Conservation (phyloP, 2,797 vertebrate genomes). For the Phylloscopus collybita region DNA sequence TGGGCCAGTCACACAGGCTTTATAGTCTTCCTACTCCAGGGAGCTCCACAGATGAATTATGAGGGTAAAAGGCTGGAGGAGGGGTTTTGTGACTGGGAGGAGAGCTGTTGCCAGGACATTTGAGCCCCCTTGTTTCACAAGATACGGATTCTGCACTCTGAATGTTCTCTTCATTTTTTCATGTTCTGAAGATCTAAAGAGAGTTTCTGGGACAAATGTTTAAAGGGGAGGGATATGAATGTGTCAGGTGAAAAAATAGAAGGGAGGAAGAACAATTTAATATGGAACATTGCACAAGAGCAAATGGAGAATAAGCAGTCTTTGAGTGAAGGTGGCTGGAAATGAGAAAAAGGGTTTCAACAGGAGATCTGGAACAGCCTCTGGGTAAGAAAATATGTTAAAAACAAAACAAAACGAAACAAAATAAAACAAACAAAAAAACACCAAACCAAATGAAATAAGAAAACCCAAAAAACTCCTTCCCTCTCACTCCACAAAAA, state of each 20-base stretch:
- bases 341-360: background rate
- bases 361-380: background rate
- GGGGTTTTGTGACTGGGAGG: background rate
- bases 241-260: background rate
- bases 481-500: rapidly evolving
- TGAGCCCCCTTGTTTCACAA: background rate
- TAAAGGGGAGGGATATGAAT: background rate
- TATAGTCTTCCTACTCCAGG: background rate
- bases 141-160: background rate
- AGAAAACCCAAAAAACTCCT: background rate
- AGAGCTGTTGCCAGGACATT: background rate
- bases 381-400: background rate
- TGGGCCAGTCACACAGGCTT: background rate
- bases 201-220: background rate
- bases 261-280: background rate
- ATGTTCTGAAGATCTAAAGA: background rate
- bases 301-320: background rate
- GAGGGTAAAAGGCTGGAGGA: background rate
- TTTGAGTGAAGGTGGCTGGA: background rate
- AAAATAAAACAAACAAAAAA: background rate
- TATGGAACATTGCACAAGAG: background rate
- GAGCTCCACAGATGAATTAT: background rate
- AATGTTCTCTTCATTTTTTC: background rate
- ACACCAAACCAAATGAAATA: background rate
- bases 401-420: background rate